Evolutionary conservation across 2,113 vertebrate species (phyloP).

Genomic region (Salvelinus namaycush): DNA sequence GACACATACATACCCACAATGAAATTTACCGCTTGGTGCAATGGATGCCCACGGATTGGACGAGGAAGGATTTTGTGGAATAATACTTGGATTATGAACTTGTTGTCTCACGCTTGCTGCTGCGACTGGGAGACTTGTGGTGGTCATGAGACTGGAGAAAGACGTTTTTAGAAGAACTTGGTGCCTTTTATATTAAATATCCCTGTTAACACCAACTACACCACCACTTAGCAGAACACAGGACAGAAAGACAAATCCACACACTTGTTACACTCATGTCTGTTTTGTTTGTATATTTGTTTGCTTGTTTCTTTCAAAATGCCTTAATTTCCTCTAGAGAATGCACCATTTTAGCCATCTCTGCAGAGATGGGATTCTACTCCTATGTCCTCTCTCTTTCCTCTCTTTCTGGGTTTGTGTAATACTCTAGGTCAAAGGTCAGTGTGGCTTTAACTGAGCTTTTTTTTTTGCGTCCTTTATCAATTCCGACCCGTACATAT

Average conservation of each 20-base stretch:
- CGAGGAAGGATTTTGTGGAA: background rate
- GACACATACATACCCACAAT: background rate
- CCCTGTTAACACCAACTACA: constrained; percentile 18
- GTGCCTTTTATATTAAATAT: constrained; percentile 52
- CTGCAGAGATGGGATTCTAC: background rate
- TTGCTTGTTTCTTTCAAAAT: constrained; percentile 29
- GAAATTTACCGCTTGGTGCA: background rate
- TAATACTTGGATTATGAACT: background rate
- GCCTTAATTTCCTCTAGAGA: constrained; percentile 57
- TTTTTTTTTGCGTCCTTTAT: constrained; percentile 17
- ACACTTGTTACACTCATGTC: constrained; percentile 37
- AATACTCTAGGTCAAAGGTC: constrained; percentile 36
- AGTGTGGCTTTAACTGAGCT: constrained; percentile 3
- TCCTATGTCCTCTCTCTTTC: constrained; percentile 14
- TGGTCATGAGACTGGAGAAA: constrained; percentile 17
- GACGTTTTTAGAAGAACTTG: constrained; percentile 35
- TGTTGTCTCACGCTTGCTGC: background rate
- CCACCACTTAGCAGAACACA: constrained; percentile 6
- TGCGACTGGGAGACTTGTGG: background rate
- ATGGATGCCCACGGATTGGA: background rate
- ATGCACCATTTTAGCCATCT: constrained; percentile 34
- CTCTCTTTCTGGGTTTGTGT: constrained; percentile 33
- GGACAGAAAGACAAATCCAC: constrained; percentile 25
- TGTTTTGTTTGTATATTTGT: background rate
- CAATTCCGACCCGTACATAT: constrained; percentile 21